Evolutionary conservation across 2,113 vertebrate genomes (phyloP).

Genomic region (Pterophyllum scalare): DNA sequence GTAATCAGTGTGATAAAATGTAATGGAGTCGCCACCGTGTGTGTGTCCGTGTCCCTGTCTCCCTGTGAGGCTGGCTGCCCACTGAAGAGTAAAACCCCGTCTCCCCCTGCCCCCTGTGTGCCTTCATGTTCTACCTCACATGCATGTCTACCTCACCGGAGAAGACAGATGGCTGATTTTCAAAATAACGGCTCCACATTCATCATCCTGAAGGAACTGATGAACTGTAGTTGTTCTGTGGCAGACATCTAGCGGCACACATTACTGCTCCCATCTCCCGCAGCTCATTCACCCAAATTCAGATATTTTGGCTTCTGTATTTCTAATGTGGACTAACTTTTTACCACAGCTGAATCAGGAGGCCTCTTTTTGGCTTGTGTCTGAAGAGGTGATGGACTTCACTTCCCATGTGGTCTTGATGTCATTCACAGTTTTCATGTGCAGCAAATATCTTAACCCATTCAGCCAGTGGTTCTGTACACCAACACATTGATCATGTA

Average conservation of each 20-base stretch:
- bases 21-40: not conserved
- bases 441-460: not conserved
- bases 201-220: not conserved
- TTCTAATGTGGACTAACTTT: not conserved
- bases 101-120: slow-evolving; percentile 3
- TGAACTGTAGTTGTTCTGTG: not conserved
- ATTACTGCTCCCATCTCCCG: not conserved
- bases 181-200: slow-evolving; percentile 3
- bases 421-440: not conserved
- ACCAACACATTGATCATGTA: not conserved
- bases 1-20: not conserved
- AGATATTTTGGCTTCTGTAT: not conserved
- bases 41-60: not conserved
- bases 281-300: not conserved
- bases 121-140: not conserved
- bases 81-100: not conserved
- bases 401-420: not conserved
- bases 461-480: not conserved
- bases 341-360: not conserved
- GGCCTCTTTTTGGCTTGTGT: not conserved
- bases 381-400: not conserved
- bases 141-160: not conserved
- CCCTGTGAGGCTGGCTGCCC: not conserved
- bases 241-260: not conserved
- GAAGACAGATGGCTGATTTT: not conserved